Evolutionary conservation across 2,797 vertebrate genomes (phyloP).

Genomic region (Iguana delicatissima): DNA sequence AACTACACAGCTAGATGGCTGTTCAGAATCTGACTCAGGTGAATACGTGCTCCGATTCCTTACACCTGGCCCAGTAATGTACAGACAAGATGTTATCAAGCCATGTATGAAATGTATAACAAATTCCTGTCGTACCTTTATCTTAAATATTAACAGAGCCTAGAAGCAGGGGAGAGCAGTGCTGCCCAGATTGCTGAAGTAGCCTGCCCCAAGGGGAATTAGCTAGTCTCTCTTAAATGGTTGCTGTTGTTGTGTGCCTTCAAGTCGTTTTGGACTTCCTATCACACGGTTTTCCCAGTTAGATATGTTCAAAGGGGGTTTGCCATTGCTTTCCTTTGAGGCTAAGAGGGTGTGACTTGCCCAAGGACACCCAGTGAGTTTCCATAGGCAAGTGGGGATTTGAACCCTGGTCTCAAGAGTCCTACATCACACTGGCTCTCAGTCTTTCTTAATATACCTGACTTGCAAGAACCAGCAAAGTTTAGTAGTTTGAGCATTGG

Average conservation of each 20-base stretch:
- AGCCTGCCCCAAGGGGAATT: background rate
- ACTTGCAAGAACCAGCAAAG: too few species aligned
- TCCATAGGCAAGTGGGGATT: too few species aligned
- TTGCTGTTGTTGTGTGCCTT: background rate
- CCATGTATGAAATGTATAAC: constrained; percentile 9
- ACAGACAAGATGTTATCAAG: constrained; percentile 35
- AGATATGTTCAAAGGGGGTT: too few species aligned
- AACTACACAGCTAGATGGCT: background rate
- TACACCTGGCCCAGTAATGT: background rate
- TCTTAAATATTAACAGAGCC: constrained; percentile 43
- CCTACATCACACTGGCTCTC: too few species aligned
- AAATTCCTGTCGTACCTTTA: constrained; percentile 30
- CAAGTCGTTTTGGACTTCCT: too few species aligned
- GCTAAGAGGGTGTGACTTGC: too few species aligned
- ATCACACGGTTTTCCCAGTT: too few species aligned
- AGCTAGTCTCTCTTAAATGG: background rate
- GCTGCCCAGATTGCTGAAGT: background rate
- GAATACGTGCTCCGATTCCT: background rate
- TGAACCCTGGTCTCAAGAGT: too few species aligned
- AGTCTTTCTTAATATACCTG: too few species aligned
- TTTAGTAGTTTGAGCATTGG: too few species aligned
- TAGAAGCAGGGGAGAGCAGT: background rate
- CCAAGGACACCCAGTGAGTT: too few species aligned
- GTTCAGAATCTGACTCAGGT: constrained; percentile 8
- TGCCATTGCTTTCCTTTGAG: too few species aligned